phyloP scores from a whole-genome alignment of 1,140 invertebrate species.

The Laodelphax striatellus region DNA sequence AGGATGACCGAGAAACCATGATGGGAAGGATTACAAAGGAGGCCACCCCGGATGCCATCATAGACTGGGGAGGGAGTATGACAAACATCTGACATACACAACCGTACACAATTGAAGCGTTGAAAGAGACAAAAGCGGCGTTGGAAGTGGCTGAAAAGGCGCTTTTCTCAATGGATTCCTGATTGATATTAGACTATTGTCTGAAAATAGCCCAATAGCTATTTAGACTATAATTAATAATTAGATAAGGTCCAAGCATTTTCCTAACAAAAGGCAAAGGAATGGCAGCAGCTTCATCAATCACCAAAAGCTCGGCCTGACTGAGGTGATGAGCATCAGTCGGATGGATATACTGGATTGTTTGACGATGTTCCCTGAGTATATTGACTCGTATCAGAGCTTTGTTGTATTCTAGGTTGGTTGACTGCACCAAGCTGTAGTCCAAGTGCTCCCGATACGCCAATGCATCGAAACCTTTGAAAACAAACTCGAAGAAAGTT shows the following conservation, averaged over 20 bases:
- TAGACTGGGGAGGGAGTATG: too few relatives aligned
- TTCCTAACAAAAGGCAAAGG: slow-evolving; percentile 87
- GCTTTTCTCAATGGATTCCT: too few relatives aligned
- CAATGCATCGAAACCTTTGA: slow-evolving; percentile 92
- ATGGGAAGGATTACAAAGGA: too few relatives aligned
- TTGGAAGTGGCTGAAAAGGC: too few relatives aligned
- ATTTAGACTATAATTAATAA: too few relatives aligned
- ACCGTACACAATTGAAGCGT: too few relatives aligned
- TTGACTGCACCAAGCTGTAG: slow-evolving; percentile 91
- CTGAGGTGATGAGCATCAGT: slow-evolving; percentile 77
- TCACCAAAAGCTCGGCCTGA: slow-evolving; percentile 89
- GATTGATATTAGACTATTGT: too few relatives aligned
- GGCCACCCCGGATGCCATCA: too few relatives aligned
- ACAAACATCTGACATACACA: too few relatives aligned
- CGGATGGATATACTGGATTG: slow-evolving; percentile 92
- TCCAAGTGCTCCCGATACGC: slow-evolving; percentile 95
- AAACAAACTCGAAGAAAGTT: slow-evolving; percentile 94
- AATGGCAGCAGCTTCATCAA: slow-evolving; percentile 98
- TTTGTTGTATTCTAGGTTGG: slow-evolving; percentile 94
- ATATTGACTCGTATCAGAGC: slow-evolving; percentile 90
- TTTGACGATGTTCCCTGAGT: slow-evolving; percentile 86
- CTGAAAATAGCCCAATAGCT: too few relatives aligned
- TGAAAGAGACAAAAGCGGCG: too few relatives aligned
- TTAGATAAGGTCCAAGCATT: slow-evolving; percentile 86
- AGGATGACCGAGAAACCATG: too few relatives aligned